phyloP scores from a whole-genome alignment of 2,888 invertebrate species.

The Myopa testacea region DNA sequence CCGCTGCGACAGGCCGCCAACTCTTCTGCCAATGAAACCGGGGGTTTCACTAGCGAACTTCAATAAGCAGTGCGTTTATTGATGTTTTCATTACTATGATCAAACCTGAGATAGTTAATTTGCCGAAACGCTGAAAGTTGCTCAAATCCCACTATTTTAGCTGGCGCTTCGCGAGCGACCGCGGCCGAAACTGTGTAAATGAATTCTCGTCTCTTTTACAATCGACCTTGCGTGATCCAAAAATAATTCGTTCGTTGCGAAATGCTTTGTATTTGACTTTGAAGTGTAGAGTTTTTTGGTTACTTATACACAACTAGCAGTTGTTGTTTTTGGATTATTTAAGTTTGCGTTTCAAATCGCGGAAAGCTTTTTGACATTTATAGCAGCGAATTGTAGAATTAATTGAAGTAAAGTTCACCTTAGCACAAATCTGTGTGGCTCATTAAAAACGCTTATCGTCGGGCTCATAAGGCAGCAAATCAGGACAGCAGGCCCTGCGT shows the following conservation, averaged over 20 bases:
- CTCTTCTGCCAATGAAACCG: neutral
- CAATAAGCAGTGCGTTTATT: no score
- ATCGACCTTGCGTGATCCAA: slow-evolving; percentile 49
- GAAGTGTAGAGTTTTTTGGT: slow-evolving; percentile 6
- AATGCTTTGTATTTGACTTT: slow-evolving; percentile 33
- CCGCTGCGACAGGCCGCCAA: neutral
- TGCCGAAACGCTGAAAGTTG: neutral
- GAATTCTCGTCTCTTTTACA: slow-evolving; percentile 4
- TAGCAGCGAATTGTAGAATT: neutral
- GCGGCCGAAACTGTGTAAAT: neutral
- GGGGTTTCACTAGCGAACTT: no score
- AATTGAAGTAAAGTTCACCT: neutral
- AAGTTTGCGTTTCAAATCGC: neutral
- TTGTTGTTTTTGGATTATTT: slow-evolving; percentile 19
- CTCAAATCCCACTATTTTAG: neutral
- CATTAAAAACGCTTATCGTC: neutral
- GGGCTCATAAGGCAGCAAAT: neutral
- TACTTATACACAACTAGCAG: neutral
- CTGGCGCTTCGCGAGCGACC: neutral
- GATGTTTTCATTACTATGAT: neutral
- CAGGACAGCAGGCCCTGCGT: no score
- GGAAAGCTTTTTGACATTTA: neutral
- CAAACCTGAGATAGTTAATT: neutral
- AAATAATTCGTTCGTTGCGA: slow-evolving; percentile 46
- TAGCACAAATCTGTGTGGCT: neutral